These are phyloP conservation scores for Onychomys torridus DNA, from an alignment of 2,797 vertebrate genomes.

Conservation along the genomic window DNA sequence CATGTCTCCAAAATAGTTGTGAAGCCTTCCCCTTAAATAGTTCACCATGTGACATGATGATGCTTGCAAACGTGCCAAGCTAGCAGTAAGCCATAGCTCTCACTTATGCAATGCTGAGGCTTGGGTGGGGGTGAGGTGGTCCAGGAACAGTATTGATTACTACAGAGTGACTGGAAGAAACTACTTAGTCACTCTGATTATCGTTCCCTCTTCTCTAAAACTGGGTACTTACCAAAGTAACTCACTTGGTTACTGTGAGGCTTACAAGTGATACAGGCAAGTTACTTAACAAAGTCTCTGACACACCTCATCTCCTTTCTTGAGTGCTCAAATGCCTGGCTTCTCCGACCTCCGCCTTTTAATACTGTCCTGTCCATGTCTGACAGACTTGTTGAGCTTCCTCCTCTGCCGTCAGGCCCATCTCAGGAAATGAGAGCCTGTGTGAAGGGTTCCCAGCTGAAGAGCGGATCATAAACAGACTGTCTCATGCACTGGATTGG, in stretches of 20 bases:
- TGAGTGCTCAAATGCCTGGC: neutral
- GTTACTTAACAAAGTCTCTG: no score
- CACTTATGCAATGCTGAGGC: neutral
- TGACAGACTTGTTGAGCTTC: neutral
- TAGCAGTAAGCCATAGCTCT: neutral
- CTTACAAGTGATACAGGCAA: neutral
- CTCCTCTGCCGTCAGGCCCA: neutral
- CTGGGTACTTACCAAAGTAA: neutral
- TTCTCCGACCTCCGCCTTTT: neutral
- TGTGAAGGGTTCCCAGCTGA: neutral
- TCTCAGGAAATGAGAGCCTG: neutral
- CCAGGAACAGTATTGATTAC: neutral
- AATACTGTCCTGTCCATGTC: neutral
- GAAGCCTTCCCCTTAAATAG: neutral
- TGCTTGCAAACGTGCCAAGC: neutral
- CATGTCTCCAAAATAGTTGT: neutral
- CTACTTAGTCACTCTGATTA: neutral
- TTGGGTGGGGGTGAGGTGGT: neutral
- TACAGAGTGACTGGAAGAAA: neutral
- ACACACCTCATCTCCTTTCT: neutral
- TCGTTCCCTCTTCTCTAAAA: neutral
- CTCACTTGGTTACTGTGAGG: neutral
- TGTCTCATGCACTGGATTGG: neutral
- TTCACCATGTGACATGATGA: no score
- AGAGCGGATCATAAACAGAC: neutral